Conservation (phyloP, 2,113 vertebrate species). For the Dolichotis patagonum region DNA sequence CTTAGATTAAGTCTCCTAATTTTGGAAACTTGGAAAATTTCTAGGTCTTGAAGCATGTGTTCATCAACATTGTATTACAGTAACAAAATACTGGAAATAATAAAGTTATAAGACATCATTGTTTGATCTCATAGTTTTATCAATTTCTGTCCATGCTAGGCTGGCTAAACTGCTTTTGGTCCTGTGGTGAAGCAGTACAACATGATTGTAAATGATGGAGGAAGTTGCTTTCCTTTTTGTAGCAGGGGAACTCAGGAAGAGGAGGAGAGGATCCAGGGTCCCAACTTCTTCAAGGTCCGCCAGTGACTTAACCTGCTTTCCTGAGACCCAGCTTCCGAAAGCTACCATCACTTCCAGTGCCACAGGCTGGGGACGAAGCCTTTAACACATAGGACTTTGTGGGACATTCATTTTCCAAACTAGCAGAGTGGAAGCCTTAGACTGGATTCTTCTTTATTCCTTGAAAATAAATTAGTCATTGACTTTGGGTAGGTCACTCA, state of each 20-base stretch:
- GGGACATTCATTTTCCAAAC: too few relatives aligned
- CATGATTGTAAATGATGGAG: fast-evolving
- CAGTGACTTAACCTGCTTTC: neutral
- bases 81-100: neutral
- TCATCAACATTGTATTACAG: neutral
- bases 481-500: neutral
- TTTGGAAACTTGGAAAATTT: neutral
- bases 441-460: neutral
- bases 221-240: neutral
- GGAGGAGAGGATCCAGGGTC: fast-evolving
- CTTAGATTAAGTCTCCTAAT: neutral
- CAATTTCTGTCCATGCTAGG: neutral
- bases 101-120: neutral
- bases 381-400: neutral
- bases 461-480: neutral
- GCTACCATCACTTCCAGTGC: neutral
- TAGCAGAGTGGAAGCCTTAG: neutral
- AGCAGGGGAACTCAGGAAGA: neutral
- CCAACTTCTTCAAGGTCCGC: neutral
- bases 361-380: neutral
- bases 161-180: neutral
- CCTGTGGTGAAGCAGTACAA: neutral
- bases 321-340: neutral
- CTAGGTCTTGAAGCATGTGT: neutral
- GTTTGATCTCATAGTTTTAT: neutral